A percentile compares a stretch with the other conserved stretches of the same genome.
Evolutionary conservation across 2,888 invertebrate species (phyloP).

Genomic region (Drosophila stalkeri): DNA sequence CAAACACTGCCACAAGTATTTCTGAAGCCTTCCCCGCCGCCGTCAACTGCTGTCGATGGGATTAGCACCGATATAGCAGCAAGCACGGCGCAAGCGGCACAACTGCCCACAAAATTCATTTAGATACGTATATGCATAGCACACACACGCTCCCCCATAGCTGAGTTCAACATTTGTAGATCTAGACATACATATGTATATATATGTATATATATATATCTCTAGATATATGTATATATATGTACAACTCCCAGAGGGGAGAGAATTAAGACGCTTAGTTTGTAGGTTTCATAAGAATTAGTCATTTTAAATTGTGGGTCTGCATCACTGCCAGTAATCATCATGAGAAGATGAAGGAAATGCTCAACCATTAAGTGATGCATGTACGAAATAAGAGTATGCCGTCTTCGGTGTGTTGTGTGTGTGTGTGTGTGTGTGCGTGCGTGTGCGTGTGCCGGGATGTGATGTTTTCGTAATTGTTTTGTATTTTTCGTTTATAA

Average conservation of each 20-base stretch:
- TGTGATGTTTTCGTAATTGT: conserved; percentile 20
- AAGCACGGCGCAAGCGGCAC: conserved; percentile 19
- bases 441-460: not conserved
- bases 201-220: conserved; percentile 8
- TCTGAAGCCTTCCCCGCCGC: conserved; percentile 68
- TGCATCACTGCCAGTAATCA: conserved; percentile 42
- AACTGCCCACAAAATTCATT: conserved; percentile 69
- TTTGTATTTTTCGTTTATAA: conserved; percentile 25
- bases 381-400: conserved; percentile 13
- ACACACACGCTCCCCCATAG: conserved; percentile 35
- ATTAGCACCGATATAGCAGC: conserved; percentile 28
- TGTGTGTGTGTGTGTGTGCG: conserved; percentile 5
- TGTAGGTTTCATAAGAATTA: conserved; percentile 54
- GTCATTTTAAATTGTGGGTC: conserved; percentile 28
- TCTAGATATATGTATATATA: not conserved
- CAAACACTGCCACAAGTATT: conserved; percentile 78
- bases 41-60: conserved; percentile 32
- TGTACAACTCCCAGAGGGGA: conserved; percentile 36
- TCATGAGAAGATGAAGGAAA: not conserved
- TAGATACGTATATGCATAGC: conserved; percentile 32
- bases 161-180: conserved; percentile 27
- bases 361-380: conserved; percentile 10
- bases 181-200: conserved; percentile 1
- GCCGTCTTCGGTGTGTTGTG: conserved; percentile 9
- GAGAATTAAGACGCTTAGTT: conserved; percentile 38